These are phyloP conservation scores for Paedocypris micromegethes DNA, from an alignment of 2,797 vertebrate species.

Conservation along the genomic window DNA sequence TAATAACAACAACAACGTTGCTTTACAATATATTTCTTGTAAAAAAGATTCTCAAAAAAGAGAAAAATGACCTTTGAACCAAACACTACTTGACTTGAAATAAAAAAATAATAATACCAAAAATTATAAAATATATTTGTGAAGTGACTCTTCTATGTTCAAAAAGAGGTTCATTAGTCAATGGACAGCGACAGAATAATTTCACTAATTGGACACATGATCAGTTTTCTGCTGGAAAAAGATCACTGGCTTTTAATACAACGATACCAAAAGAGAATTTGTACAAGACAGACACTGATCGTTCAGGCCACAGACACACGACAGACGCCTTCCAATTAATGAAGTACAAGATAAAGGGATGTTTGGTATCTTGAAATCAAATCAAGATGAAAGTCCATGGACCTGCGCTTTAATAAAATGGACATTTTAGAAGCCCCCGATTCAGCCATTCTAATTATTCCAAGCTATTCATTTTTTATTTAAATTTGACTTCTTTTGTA, in stretches of 20 bases:
- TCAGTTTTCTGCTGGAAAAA: slow-evolving; percentile 10
- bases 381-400: no score
- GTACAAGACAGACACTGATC: background rate
- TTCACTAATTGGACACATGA: slow-evolving; percentile 7
- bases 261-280: slow-evolving; percentile 27
- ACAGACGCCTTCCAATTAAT: no score
- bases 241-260: slow-evolving; percentile 34
- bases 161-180: slow-evolving; percentile 16
- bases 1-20: no score
- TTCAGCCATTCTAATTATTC: no score
- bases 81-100: background rate
- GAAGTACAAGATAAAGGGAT: background rate
- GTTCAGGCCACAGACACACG: background rate
- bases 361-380: background rate
- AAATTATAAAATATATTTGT: slow-evolving; percentile 35
- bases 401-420: no score
- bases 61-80: background rate
- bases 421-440: no score
- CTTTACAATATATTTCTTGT: no score
- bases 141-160: background rate
- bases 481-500: no score
- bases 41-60: no score
- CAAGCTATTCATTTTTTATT: no score
- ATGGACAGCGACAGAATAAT: slow-evolving; percentile 8
- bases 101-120: slow-evolving; percentile 1